These are phyloP conservation scores for Aphaenogaster ashmeadi DNA, from an alignment of 1,140 invertebrate genomes.

Conservation along the genomic window DNA sequence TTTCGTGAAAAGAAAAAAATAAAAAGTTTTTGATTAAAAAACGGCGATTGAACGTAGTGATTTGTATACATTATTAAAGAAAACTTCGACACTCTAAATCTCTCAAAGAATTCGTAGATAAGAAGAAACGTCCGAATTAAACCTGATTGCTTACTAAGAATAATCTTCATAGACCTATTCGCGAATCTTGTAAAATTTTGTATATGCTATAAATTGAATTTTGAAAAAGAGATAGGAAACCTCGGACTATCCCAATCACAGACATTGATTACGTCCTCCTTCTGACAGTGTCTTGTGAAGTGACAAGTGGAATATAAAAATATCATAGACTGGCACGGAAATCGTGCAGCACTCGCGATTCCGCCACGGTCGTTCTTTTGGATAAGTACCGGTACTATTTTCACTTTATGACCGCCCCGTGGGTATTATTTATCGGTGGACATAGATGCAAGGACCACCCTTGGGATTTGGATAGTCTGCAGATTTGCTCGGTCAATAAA, in stretches of 20 bases:
- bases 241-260: not conserved
- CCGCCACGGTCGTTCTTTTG: conserved; percentile 57
- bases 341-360: conserved; percentile 48
- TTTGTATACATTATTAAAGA: not conserved
- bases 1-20: conserved; percentile 31
- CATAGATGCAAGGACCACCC: conserved; percentile 82
- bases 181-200: not conserved
- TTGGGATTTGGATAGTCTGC: conserved; percentile 84
- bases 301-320: conserved; percentile 41
- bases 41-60: not conserved
- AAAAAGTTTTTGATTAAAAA: conserved; percentile 10
- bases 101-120: not conserved
- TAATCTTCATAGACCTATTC: not conserved
- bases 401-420: conserved; percentile 77
- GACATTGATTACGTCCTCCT: not conserved
- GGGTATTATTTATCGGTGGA: conserved; percentile 80
- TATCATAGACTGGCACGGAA: conserved; percentile 34
- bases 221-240: conserved; percentile 1
- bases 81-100: not conserved
- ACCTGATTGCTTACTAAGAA: not conserved
- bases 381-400: conserved; percentile 76
- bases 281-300: not conserved
- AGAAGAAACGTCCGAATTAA: not conserved
- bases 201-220: not conserved
- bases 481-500: conserved; percentile 86